These are phyloP conservation scores for Crypturellus undulatus DNA, from an alignment of 2,113 vertebrate genomes.

Conservation along the genomic window DNA sequence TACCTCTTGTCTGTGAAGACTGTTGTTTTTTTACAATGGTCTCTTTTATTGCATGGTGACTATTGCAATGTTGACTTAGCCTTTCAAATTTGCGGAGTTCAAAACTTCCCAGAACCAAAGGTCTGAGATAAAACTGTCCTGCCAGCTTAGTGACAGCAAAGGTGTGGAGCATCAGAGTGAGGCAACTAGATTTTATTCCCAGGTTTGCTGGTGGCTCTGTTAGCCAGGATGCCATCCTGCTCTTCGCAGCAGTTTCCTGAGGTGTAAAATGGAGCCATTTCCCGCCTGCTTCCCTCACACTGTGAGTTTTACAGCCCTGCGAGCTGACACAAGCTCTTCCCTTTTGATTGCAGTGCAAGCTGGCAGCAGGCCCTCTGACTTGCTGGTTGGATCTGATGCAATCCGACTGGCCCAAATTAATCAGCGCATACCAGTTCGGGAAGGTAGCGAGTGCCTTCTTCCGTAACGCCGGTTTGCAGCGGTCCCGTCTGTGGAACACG, in stretches of 20 bases:
- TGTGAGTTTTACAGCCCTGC: neutral
- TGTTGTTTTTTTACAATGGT: neutral
- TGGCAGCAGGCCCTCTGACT: neutral
- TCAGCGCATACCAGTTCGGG: neutral
- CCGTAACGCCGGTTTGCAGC: neutral
- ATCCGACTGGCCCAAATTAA: conserved; percentile 1
- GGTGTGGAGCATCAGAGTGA: neutral
- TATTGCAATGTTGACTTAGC: neutral
- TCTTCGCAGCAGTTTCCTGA: neutral
- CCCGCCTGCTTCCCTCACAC: neutral
- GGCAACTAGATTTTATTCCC: neutral
- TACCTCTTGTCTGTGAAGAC: neutral
- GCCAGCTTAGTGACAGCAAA: neutral
- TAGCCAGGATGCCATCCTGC: neutral
- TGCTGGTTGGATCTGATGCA: neutral
- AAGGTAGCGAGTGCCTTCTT: neutral
- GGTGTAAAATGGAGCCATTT: conserved; percentile 48
- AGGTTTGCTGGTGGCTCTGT: neutral
- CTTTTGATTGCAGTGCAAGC: neutral
- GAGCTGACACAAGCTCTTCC: neutral
- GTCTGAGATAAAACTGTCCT: neutral
- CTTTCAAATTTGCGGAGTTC: neutral
- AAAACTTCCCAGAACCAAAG: neutral
- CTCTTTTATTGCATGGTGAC: neutral
- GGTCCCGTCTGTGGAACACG: neutral